Evolutionary conservation across 1,140 invertebrate species (phyloP), one percentile per base, ranked within the genome.

Genomic region (Holotrichia oblita): DNA sequence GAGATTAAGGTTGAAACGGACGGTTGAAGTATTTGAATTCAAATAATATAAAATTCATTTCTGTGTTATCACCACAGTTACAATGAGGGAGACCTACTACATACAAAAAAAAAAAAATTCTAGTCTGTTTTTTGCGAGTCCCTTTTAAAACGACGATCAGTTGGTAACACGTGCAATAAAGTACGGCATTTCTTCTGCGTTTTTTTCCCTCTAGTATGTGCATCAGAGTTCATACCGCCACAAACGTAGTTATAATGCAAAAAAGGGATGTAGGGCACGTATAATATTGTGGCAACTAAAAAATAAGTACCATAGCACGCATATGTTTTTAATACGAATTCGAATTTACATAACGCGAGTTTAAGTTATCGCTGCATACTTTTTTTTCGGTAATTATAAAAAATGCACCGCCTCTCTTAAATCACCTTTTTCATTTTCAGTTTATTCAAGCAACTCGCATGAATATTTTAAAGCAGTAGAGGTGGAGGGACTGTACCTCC

Each of bases 391-490:
- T 34, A 34, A 34, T 34, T 34, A 34, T 34, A 4, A 34, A 34
- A 34, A 34, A 34, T 34, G 27, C 27, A 55, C 14, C 17, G 6
- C n/a, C n/a, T 55, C 48, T 55, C 14, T 55, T 14, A 55, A 55
- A 55, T 17, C 48, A 55, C n/a, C 48, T 55, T n/a, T 55, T 69
- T 69, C 27, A 69, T 69, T 69, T 69, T 27, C 22, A 69, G 61
- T 27, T 69, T 69, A 69, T 69, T 27, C 61, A 12, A 69, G 20
- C 61, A 34, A 10, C 27, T 14, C 22, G 20, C 7, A 69, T 69
- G 61, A 69, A 69, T 69, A 69, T 69, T 69, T 69, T 22, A 69
- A 3, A 48, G 2, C 1, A 34, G 27, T 34, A 17, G 48, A 55
- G 17, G 0, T 6, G 22, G 20, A n/a, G 20, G 17, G 6, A 69